Base-by-base conservation (phyloP, 1,140 invertebrate species). In the Drosophila arizonae region DNA sequence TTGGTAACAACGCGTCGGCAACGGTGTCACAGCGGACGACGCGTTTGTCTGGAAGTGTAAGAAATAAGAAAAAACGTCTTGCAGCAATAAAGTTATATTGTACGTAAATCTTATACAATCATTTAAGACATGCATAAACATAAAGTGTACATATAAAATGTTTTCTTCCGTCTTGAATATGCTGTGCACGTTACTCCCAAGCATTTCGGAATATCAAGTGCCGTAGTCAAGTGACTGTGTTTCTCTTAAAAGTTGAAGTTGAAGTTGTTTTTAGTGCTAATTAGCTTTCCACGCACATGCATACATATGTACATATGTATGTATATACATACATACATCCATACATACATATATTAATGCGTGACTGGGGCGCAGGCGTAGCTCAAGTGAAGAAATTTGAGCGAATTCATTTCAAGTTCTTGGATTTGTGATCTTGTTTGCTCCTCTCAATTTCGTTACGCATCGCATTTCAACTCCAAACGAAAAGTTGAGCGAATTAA, bases 371-470 rank as follows among this genome's bases (percentile, higher is more conserved):
- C 81, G 82, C 82, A 82, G 67, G 69, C 79, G 84, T 61, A 86
- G 36, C 75, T 36, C 24, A 33, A 39, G 11, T 13, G 36, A 39
- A 39, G 36, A 39, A 57, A 57, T 24, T 39, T 64, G 30, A 39
- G 55, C 43, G 33, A 69, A 56, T 28, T 33, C 26, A 8, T 17
- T 30, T 36, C 24, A 6, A 43, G 30, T 68, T 87, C 74, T 84
- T 61, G 52, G 39, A 50, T 11, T 64, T 48, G 26, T 43, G 24
- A 60, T 50, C 67, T 86, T 68, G 68, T 74, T 79, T 86, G 76
- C 79, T 76, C 82, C 79, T 76, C 82, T 86, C 79, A 61, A 61
- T 81, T 86, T 56, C 36, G 11, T 39, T 39, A 39, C 36, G 36
- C 36, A 39, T 39, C 36, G 36, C 36, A 39, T 11, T 39, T 39